Evolutionary conservation across 1,140 invertebrate genomes (phyloP).

Genomic region (Oedothorax gibbosus): DNA sequence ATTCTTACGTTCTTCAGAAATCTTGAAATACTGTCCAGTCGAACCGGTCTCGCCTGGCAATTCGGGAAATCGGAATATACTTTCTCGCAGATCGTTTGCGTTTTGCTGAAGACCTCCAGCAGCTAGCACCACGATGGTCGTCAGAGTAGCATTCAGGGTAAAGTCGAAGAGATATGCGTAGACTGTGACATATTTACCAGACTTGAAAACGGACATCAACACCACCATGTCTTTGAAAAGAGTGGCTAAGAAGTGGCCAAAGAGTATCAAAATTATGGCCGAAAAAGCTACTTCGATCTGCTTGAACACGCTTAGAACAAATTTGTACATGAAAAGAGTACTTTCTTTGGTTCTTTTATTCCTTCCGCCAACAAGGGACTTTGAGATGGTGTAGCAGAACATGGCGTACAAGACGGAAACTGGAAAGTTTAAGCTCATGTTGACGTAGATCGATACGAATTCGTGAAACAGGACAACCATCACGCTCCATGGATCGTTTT

Average conservation of each 20-base stretch:
- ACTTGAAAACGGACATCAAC: not conserved
- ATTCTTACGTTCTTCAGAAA: not conserved
- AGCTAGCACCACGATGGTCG: not conserved
- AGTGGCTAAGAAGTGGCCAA: slow-evolving; percentile 15
- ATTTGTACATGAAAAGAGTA: not conserved
- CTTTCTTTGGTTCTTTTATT: too few species aligned
- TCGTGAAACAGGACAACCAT: slow-evolving; percentile 7
- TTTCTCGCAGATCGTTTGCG: not conserved
- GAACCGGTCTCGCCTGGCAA: not conserved
- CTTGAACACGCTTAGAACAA: not conserved
- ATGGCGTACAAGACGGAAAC: slow-evolving; percentile 7
- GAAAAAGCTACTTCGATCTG: slow-evolving; percentile 4
- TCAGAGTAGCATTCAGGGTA: not conserved
- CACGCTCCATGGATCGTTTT: not conserved
- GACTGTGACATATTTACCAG: not conserved
- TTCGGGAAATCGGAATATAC: not conserved
- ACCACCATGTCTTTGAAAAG: slow-evolving; percentile 37
- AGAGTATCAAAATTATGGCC: not conserved
- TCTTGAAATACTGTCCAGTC: not conserved
- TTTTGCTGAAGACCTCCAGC: not conserved
- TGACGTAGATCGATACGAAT: slow-evolving; percentile 21
- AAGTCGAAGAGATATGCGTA: not conserved
- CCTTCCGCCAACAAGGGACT: not conserved
- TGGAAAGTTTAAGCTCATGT: slow-evolving; percentile 4
- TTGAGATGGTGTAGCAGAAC: slow-evolving; percentile 1